Evolutionary conservation across 2,888 invertebrate genomes (phyloP).

Genomic region (Chrysolina oricalcia): DNA sequence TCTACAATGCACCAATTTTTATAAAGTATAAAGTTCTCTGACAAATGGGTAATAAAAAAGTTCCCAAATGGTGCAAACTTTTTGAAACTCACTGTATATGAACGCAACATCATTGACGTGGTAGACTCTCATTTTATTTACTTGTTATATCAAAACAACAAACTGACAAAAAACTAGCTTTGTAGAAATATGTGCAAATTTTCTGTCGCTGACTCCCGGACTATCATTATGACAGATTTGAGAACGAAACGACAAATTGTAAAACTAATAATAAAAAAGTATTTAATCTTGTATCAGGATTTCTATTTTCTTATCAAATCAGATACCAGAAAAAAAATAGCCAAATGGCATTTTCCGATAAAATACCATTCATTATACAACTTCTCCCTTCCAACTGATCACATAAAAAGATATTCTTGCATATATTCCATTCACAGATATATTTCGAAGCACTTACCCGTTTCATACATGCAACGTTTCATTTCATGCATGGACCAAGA

Average conservation of each 20-base stretch:
- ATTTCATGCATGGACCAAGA: constrained; percentile 15
- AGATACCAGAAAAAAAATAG: too few species aligned
- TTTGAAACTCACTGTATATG: too few species aligned
- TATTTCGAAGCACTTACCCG: constrained; percentile 6
- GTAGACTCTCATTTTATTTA: background rate
- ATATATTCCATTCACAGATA: constrained; percentile 6
- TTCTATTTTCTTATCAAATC: background rate
- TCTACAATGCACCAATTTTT: too few species aligned
- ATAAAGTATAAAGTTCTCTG: too few species aligned
- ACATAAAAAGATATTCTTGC: constrained; percentile 16
- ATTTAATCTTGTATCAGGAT: background rate
- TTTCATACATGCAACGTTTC: constrained; percentile 11
- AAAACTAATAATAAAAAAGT: background rate
- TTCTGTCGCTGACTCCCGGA: too few species aligned
- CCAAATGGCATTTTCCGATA: too few species aligned
- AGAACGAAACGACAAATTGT: background rate
- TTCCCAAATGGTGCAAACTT: too few species aligned
- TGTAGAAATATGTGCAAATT: too few species aligned
- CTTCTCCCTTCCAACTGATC: constrained; percentile 1
- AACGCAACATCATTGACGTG: too few species aligned
- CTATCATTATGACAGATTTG: background rate
- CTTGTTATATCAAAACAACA: too few species aligned
- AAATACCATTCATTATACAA: background rate
- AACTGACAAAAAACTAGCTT: too few species aligned
- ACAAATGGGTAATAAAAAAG: too few species aligned